A percentile compares a stretch with the other conserved stretches of the same genome.
phyloP scores from a whole-genome alignment of 2,797 vertebrate genomes.

The Thripadectes ignobilis region DNA sequence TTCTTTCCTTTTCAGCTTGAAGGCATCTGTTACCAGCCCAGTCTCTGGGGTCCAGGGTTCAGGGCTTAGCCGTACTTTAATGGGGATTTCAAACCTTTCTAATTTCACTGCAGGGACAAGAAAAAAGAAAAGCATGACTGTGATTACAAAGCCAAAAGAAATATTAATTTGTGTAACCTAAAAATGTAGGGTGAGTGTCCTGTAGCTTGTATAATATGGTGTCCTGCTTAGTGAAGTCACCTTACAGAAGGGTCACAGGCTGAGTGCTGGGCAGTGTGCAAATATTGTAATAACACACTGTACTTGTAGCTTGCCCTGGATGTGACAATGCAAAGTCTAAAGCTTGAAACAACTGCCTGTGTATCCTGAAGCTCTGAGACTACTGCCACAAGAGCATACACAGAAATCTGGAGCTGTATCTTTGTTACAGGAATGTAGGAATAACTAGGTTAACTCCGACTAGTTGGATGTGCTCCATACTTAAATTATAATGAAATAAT shows the following conservation, averaged over 20 bases:
- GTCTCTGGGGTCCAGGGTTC: conserved; percentile 99
- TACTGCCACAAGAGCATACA: background rate
- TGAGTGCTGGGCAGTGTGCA: background rate
- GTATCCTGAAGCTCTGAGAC: background rate
- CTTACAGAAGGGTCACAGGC: background rate
- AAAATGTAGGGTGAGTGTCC: background rate
- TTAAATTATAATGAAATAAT: background rate
- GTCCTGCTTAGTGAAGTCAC: background rate
- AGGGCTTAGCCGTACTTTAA: conserved; percentile 92
- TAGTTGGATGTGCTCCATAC: background rate
- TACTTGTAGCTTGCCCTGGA: background rate
- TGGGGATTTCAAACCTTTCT: conserved; percentile 94
- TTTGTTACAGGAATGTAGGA: background rate
- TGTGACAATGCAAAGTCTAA: background rate
- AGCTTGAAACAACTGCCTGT: background rate
- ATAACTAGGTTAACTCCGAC: background rate
- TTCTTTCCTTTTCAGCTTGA: conserved; percentile 98
- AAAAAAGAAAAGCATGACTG: background rate
- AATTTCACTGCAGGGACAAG: conserved; percentile 87
- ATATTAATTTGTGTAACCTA: background rate
- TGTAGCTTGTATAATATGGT: background rate
- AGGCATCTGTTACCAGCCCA: conserved; percentile 95
- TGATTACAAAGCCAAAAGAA: background rate
- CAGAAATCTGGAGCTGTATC: background rate
- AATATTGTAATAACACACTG: background rate